phyloP scores from a whole-genome alignment of 2,113 vertebrate species.

The Illadopsis cleaveri region DNA sequence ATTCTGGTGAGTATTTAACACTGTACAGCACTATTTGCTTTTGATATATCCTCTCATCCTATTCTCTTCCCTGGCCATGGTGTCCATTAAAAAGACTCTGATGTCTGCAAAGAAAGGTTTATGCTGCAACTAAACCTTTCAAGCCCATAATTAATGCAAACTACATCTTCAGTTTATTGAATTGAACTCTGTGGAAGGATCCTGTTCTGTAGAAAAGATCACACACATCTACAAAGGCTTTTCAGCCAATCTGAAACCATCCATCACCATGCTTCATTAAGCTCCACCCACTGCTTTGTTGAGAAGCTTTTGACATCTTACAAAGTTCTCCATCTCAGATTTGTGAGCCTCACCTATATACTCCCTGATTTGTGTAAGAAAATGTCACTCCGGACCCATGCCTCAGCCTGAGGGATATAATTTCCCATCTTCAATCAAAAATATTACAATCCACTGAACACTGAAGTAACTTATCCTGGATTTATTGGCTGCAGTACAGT shows the following conservation, averaged over 20 bases:
- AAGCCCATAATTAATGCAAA: neutral
- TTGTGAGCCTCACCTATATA: neutral
- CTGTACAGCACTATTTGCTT: neutral
- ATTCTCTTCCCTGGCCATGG: neutral
- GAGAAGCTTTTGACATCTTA: neutral
- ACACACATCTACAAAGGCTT: neutral
- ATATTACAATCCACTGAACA: neutral
- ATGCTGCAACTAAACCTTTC: neutral
- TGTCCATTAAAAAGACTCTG: neutral
- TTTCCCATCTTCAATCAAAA: constrained; percentile 6
- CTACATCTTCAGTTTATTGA: neutral
- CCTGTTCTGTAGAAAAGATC: neutral
- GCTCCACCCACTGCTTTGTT: neutral
- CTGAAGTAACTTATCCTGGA: neutral
- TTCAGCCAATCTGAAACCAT: neutral
- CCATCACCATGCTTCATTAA: neutral
- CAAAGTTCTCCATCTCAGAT: neutral
- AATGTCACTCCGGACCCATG: neutral
- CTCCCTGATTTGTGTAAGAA: neutral
- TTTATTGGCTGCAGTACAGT: neutral
- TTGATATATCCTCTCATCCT: neutral
- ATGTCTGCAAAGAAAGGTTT: neutral
- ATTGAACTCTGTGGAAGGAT: neutral
- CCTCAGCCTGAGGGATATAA: neutral
- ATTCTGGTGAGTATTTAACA: neutral